These are phyloP conservation scores for Bombus polaris DNA, from an alignment of 1,140 invertebrate genomes.

Conservation along the genomic window DNA sequence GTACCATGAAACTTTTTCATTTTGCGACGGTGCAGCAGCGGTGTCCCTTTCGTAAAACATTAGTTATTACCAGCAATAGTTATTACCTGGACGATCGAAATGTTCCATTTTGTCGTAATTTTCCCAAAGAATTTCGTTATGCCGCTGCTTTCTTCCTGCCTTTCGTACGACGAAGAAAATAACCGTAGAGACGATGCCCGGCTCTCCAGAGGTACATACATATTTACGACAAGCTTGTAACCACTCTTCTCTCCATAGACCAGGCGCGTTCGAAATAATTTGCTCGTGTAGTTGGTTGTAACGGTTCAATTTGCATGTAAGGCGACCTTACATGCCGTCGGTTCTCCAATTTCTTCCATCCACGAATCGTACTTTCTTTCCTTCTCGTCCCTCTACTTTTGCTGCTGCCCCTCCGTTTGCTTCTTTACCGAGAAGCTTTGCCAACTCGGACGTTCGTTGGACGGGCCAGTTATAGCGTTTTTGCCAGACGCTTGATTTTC, in stretches of 20 bases:
- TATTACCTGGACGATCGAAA: background rate
- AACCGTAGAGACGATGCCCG: too few relatives aligned
- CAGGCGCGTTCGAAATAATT: too few relatives aligned
- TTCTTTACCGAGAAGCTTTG: too few relatives aligned
- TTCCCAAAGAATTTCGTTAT: background rate
- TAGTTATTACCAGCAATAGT: background rate
- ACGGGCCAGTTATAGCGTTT: constrained; percentile 19
- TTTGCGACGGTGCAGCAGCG: background rate
- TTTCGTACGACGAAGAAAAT: background rate
- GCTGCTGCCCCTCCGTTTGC: too few relatives aligned
- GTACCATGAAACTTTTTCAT: background rate
- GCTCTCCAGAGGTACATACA: too few relatives aligned
- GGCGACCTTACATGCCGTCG: background rate
- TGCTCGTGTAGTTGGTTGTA: background rate
- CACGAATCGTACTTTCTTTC: background rate
- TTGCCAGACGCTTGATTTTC: constrained; percentile 16
- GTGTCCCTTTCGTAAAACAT: too few relatives aligned
- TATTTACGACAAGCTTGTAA: constrained; percentile 45
- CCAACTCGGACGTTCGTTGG: background rate
- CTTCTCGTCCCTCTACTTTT: background rate
- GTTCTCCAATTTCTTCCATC: background rate
- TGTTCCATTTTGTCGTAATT: constrained; percentile 3
- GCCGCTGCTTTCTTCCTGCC: background rate
- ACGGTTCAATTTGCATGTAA: background rate
- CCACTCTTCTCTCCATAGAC: background rate